These are phyloP conservation scores for Serripes groenlandicus DNA, from an alignment of 2,888 invertebrate genomes.

Conservation along the genomic window DNA sequence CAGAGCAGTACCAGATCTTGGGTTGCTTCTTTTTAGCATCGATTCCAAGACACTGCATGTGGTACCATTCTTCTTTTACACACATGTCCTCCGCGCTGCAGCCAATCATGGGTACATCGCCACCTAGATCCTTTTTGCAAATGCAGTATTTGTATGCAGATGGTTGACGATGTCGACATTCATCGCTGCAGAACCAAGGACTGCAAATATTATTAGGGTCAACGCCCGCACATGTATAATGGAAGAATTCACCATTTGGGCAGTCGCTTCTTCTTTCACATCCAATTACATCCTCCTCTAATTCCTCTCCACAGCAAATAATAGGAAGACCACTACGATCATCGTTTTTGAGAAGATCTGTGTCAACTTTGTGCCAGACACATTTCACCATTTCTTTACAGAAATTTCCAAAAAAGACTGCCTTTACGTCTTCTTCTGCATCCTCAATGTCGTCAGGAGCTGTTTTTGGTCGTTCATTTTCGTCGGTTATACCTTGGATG, in stretches of 20 bases:
- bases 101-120: constrained; percentile 57
- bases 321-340: not conserved
- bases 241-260: constrained; percentile 6
- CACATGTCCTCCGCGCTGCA: constrained; percentile 48
- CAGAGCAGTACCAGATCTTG: too few species aligned
- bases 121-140: constrained; percentile 49
- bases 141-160: constrained; percentile 29
- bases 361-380: constrained; percentile 35
- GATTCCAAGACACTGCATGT: constrained; percentile 50
- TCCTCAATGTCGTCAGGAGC: constrained; percentile 36
- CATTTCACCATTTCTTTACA: constrained; percentile 19
- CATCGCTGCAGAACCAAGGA: not conserved
- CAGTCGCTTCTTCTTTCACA: constrained; percentile 13
- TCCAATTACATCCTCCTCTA: constrained; percentile 24
- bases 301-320: constrained; percentile 38
- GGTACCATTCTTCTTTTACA: constrained; percentile 55
- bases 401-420: constrained; percentile 19
- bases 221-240: not conserved
- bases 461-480: constrained; percentile 16
- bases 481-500: too few species aligned
- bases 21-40: too few species aligned
- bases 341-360: constrained; percentile 9
- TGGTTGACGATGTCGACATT: not conserved
- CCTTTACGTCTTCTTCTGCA: constrained; percentile 5
- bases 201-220: not conserved